Evolutionary conservation across 2,113 vertebrate species (phyloP).

Genomic region (Alligator mississippiensis): DNA sequence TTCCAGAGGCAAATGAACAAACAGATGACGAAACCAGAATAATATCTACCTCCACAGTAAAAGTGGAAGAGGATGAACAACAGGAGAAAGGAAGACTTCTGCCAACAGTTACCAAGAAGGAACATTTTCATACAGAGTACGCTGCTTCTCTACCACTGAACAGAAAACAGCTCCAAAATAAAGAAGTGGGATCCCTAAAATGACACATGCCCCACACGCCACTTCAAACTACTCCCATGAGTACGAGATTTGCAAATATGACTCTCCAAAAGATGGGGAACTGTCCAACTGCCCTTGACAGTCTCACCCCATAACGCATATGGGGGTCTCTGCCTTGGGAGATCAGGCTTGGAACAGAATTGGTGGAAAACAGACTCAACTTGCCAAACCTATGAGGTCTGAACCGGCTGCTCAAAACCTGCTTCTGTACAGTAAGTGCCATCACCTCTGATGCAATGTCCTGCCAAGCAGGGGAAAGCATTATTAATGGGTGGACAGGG

Average conservation of each 20-base stretch:
- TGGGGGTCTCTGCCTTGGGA: not conserved
- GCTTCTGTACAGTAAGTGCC: constrained; percentile 55
- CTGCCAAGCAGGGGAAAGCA: constrained; percentile 39
- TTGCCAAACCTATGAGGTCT: constrained; percentile 67
- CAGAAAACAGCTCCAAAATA: not conserved
- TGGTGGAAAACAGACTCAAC: not conserved
- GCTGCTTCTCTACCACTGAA: not conserved
- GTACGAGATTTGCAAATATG: not conserved
- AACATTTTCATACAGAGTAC: not conserved
- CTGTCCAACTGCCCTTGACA: not conserved
- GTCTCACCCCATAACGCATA: not conserved
- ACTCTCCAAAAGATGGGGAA: not conserved
- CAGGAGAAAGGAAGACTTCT: not conserved
- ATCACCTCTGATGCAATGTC: constrained; percentile 67
- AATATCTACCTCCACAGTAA: not conserved
- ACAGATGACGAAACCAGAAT: not conserved
- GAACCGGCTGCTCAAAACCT: constrained; percentile 58
- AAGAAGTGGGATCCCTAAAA: not conserved
- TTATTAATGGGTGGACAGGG: constrained; percentile 29
- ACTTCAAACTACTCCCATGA: not conserved
- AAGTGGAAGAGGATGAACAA: not conserved
- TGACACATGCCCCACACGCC: not conserved
- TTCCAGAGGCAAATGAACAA: not conserved
- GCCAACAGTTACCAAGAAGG: not conserved
- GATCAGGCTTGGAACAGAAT: constrained; percentile 36